phyloP scores from a whole-genome alignment of 2,113 vertebrate genomes.

The Nibea coibor region DNA sequence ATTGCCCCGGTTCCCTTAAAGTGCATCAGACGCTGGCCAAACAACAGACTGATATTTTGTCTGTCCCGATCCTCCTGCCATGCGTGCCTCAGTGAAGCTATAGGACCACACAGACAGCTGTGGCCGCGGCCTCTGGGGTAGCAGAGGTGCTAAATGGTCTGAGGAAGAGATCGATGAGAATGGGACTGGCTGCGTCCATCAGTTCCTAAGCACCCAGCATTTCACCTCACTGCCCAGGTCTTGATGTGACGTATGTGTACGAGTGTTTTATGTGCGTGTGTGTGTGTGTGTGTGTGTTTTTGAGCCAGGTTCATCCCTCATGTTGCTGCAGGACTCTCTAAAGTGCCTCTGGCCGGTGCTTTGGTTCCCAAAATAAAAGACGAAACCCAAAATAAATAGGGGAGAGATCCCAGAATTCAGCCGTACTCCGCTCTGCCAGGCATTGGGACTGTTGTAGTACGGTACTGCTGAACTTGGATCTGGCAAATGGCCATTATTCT shows the following conservation, averaged over 20 bases:
- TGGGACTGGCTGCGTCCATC: conserved; percentile 65
- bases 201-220: conserved; percentile 69
- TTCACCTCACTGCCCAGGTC: conserved; percentile 68
- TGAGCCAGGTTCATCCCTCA: conserved; percentile 57
- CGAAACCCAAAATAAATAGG: conserved; percentile 72
- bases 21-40: conserved; percentile 68
- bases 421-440: conserved; percentile 28
- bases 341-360: conserved; percentile 74
- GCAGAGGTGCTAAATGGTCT: conserved; percentile 78
- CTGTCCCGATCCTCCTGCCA: conserved; percentile 61
- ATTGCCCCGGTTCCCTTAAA: conserved; percentile 63
- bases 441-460: conserved; percentile 6
- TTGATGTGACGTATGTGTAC: conserved; percentile 54
- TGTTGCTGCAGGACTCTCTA: conserved; percentile 65
- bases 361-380: conserved; percentile 74
- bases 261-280: conserved; percentile 47
- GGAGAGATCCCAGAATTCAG: conserved; percentile 45
- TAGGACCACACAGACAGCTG: conserved; percentile 66
- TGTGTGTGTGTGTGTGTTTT: conserved; percentile 40
- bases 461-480: conserved; percentile 26
- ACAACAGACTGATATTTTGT: conserved; percentile 64
- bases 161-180: conserved; percentile 75
- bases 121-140: conserved; percentile 62
- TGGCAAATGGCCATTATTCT: conserved; percentile 24
- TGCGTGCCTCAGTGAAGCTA: conserved; percentile 38